Evolutionary conservation across 1,140 invertebrate species (phyloP), one percentile per base, ranked within the genome.

Genomic region (Heliconius melpomene): DNA sequence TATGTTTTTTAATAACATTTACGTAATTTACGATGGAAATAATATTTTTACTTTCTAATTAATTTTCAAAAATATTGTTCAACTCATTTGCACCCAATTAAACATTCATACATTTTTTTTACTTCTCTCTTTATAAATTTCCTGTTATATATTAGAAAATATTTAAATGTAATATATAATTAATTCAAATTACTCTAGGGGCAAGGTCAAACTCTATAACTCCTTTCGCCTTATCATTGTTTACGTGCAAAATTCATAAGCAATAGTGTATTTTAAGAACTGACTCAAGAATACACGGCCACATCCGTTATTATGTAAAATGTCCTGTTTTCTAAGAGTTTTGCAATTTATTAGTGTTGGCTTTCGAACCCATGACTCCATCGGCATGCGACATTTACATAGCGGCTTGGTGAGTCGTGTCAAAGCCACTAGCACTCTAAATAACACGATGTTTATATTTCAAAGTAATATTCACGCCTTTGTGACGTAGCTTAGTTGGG

Each of bases 321-420:
- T 85, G 86, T 83, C 84, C 79, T 84, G 85, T 91, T 92, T 91
- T 91, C 86, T 90, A 90, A 86, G 86, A 83, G 85, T 90, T 93
- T 93, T 88, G 88, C 87, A 92, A 89, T 89, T 87, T 89, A 88
- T 88, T 86, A 84, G 78, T 87, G 85, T 88, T 89, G 86, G 83
- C 88, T 87, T 90, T 88, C 83, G 86, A 89, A 90, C 86, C 87
- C 87, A 86, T 93, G 92, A 93, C 92, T 89, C 86, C 87, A 89
- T 89, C 76, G 91, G 92, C 89, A 90, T 86, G 91, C 87, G 92
- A 90, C 91, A 94, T 94, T 94, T 92, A 90, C 89, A 90, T 87
- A 89, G 87, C 82, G 74, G 85, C 82, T 78, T 75, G 87, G 86
- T 82, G 72, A 81, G 76, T 72, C 78, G n/a, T 60, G 76, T 77